Conservation (phyloP, 2,797 vertebrate genomes). For the Microctenopoma stevenorrisi region DNA sequence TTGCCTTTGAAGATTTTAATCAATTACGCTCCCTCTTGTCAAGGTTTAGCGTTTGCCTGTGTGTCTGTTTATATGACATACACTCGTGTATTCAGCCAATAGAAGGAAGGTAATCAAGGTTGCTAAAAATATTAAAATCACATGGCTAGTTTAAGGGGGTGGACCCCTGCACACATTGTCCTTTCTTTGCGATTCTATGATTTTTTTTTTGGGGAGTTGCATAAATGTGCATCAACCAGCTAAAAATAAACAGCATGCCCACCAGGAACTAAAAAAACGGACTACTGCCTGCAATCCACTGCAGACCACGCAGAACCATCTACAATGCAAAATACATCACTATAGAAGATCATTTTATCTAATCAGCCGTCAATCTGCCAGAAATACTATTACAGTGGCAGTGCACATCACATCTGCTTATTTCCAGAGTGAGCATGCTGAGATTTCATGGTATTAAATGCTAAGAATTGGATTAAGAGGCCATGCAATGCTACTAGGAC, state of each 20-base stretch:
- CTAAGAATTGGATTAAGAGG: slow-evolving; percentile 70
- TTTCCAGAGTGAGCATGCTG: slow-evolving; percentile 51
- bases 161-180: slow-evolving; percentile 29
- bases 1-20: slow-evolving; percentile 75
- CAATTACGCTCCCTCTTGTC: slow-evolving; percentile 61
- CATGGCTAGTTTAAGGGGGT: slow-evolving; percentile 16
- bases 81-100: neutral
- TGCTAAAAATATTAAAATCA: slow-evolving; percentile 32
- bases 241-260: slow-evolving; percentile 57
- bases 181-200: slow-evolving; percentile 25
- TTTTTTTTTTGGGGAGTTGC: slow-evolving; percentile 51
- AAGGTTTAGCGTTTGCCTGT: slow-evolving; percentile 45
- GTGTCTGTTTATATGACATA: neutral
- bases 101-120: slow-evolving; percentile 15
- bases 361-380: slow-evolving; percentile 69
- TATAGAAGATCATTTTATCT: slow-evolving; percentile 61
- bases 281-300: slow-evolving; percentile 37
- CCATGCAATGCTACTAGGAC: slow-evolving; percentile 52
- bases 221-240: slow-evolving; percentile 54
- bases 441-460: slow-evolving; percentile 73
- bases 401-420: slow-evolving; percentile 44
- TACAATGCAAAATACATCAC: slow-evolving; percentile 52
- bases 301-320: slow-evolving; percentile 44
- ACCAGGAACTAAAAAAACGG: neutral
- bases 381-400: slow-evolving; percentile 65